These are phyloP conservation scores for Matsumurasca onukii DNA, from an alignment of 1,140 invertebrate species.

Conservation along the genomic window DNA sequence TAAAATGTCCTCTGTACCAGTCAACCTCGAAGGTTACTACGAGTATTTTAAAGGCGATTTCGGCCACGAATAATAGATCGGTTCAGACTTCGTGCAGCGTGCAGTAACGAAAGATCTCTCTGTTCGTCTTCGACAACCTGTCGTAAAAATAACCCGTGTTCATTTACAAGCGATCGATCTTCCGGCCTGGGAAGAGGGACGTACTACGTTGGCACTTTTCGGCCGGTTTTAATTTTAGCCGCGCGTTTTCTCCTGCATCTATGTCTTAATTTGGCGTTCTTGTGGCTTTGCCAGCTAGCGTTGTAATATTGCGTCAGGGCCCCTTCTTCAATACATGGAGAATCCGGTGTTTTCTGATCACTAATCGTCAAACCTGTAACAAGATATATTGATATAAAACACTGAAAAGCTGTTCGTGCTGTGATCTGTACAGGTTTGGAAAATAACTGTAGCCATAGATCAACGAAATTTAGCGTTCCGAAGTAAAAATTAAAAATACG, in stretches of 20 bases:
- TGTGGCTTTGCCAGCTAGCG: constrained; percentile 18
- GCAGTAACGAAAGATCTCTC: neutral
- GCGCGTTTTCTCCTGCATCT: constrained; percentile 24
- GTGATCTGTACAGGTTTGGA: neutral
- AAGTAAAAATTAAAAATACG: too few relatives aligned
- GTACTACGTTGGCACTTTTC: neutral
- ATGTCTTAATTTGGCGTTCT: constrained; percentile 32
- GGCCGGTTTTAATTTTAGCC: constrained; percentile 18
- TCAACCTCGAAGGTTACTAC: neutral
- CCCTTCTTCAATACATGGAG: neutral
- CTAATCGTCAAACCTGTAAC: neutral
- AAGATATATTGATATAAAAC: too few relatives aligned
- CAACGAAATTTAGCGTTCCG: neutral
- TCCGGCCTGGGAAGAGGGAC: neutral
- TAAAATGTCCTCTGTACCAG: too few relatives aligned
- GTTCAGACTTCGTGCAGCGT: neutral
- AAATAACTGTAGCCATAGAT: neutral
- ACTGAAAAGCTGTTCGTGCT: neutral
- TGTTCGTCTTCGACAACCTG: too few relatives aligned
- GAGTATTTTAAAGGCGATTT: neutral
- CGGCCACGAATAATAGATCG: neutral
- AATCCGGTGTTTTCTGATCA: neutral
- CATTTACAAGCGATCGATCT: neutral
- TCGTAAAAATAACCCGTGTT: neutral
- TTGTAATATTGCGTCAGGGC: constrained; percentile 24